A percentile compares a stretch with the other conserved stretches of the same genome.
Conservation (phyloP, 2,113 vertebrate genomes). For the Synchiropus splendidus region DNA sequence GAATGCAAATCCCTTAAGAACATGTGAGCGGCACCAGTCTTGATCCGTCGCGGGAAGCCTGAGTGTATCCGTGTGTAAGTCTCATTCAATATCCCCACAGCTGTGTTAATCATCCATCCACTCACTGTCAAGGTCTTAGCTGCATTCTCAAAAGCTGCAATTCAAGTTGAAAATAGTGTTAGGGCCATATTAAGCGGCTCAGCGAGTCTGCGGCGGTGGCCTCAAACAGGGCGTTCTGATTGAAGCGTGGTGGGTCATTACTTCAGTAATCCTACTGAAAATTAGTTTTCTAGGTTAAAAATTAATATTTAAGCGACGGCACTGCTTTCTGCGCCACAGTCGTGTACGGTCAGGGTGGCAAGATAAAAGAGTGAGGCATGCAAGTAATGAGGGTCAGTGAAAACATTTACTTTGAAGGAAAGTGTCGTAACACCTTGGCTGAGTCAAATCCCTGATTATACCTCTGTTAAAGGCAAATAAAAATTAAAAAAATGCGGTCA, state of each 20-base stretch:
- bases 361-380: neutral
- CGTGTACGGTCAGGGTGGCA: neutral
- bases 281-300: constrained; percentile 30
- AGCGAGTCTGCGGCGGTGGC: constrained; percentile 14
- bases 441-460: no score
- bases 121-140: constrained; percentile 56
- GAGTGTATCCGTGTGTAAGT: constrained; percentile 49
- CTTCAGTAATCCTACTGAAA: constrained; percentile 30
- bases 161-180: constrained; percentile 40
- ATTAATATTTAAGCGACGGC: constrained; percentile 28
- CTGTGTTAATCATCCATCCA: constrained; percentile 56
- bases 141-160: constrained; percentile 36
- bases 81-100: constrained; percentile 36
- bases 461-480: no score
- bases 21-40: constrained; percentile 42
- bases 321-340: no score
- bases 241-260: constrained; percentile 28
- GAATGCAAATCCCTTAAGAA: constrained; percentile 55
- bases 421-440: no score
- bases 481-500: no score
- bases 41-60: constrained; percentile 37
- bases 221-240: constrained; percentile 27
- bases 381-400: constrained; percentile 2
- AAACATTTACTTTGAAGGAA: neutral
- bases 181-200: constrained; percentile 31